These are phyloP conservation scores for Hyalella azteca DNA, from an alignment of 2,888 invertebrate genomes.

Conservation along the genomic window DNA sequence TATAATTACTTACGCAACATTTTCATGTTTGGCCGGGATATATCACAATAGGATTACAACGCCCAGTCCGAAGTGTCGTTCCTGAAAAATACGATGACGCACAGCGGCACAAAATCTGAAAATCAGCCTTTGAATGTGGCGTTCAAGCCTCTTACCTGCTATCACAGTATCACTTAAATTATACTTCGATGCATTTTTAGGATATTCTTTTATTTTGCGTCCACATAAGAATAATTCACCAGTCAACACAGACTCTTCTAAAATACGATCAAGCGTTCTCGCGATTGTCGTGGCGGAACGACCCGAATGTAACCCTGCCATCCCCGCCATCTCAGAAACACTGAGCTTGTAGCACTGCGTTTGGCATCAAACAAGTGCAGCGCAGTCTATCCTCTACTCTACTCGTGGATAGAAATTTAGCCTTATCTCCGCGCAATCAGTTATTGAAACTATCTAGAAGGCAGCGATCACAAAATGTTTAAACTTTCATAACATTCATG, in stretches of 20 bases:
- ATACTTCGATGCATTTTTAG: constrained; percentile 50
- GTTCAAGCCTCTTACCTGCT: not conserved
- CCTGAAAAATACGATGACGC: not conserved
- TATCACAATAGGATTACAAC: no score
- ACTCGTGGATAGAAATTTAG: no score
- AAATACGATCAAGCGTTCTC: constrained; percentile 32
- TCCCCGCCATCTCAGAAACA: constrained; percentile 31
- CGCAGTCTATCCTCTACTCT: no score
- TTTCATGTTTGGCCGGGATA: no score
- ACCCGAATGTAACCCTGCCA: constrained; percentile 33
- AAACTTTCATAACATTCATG: no score
- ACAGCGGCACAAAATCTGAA: not conserved
- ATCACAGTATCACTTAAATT: constrained; percentile 44
- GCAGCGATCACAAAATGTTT: no score
- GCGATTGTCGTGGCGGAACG: constrained; percentile 1
- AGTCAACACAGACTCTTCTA: constrained; percentile 36
- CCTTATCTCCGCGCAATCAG: no score
- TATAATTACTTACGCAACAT: no score
- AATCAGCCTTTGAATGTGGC: not conserved
- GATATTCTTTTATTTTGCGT: constrained; percentile 54
- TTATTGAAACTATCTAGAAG: no score
- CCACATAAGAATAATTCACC: constrained; percentile 53
- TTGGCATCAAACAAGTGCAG: no score
- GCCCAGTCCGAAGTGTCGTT: no score
- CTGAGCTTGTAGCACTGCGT: no score